Evolutionary conservation across 2,113 vertebrate genomes (phyloP).

Genomic region (Pelvicachromis taeniatus): DNA sequence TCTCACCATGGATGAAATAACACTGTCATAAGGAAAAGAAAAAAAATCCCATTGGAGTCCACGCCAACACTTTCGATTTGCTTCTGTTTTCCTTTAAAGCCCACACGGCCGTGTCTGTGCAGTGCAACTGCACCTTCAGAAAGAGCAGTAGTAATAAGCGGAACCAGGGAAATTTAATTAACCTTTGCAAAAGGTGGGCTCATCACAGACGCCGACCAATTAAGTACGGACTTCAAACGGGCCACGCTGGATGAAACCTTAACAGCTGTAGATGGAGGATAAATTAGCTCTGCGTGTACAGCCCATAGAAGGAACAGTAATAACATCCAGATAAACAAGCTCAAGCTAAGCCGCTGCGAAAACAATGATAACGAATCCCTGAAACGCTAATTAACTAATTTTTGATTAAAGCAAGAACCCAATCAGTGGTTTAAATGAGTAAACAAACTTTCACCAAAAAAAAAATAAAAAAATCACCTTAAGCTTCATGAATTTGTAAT

Average conservation of each 20-base stretch:
- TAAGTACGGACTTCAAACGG: slow-evolving; percentile 48
- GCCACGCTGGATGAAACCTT: background rate
- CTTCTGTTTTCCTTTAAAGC: background rate
- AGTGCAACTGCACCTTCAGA: slow-evolving; percentile 14
- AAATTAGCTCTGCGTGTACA: background rate
- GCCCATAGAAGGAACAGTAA: background rate
- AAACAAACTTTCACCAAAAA: background rate
- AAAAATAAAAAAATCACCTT: background rate
- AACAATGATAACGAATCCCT: background rate
- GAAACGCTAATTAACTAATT: background rate
- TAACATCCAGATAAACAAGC: background rate
- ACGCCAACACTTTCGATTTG: background rate
- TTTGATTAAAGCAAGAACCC: background rate
- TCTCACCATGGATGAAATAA: background rate
- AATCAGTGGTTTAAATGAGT: background rate
- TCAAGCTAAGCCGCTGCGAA: background rate
- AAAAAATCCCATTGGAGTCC: background rate
- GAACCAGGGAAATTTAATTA: slow-evolving; percentile 48
- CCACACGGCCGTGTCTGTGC: background rate
- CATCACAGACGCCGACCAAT: slow-evolving; percentile 48
- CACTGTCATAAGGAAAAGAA: background rate
- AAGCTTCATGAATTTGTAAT: background rate
- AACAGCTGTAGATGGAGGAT: background rate
- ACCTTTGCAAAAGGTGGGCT: slow-evolving; percentile 55
- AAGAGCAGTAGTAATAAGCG: slow-evolving; percentile 20